Percentiles rank a stretch among this genome's conserved stretches.
Conservation (phyloP, 2,797 vertebrate genomes). For the Nannoperca australis region DNA sequence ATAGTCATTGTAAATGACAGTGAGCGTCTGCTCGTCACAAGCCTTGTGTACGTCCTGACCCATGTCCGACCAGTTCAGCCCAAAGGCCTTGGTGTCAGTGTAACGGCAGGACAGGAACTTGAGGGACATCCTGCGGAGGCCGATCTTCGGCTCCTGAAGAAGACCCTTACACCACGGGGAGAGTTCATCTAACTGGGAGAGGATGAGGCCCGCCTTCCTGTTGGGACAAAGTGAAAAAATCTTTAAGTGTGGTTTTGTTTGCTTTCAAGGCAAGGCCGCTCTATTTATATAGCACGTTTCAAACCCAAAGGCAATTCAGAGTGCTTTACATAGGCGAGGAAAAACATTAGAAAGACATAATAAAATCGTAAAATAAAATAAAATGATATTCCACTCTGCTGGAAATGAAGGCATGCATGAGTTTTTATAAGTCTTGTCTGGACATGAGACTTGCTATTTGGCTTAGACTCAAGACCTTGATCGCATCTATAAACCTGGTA, state of each 20-base stretch:
- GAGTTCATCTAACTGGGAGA: conserved; percentile 94
- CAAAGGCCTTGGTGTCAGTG: conserved; percentile 95
- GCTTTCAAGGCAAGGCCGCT: too few species aligned
- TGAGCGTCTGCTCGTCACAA: conserved; percentile 94
- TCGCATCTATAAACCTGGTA: neutral
- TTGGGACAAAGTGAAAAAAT: conserved; percentile 36
- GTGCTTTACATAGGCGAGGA: too few species aligned
- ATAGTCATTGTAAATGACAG: conserved; percentile 96
- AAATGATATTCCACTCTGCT: too few species aligned
- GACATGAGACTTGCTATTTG: too few species aligned
- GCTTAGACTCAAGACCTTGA: neutral
- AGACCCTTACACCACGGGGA: conserved; percentile 95
- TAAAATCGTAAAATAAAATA: too few species aligned
- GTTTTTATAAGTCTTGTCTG: too few species aligned
- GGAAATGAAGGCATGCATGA: too few species aligned
- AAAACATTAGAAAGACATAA: too few species aligned
- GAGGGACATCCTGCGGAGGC: conserved; percentile 92
- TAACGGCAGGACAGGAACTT: conserved; percentile 96
- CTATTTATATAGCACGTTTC: too few species aligned
- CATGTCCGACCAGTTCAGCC: conserved; percentile 94
- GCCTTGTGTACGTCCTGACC: conserved; percentile 95
- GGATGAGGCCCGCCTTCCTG: conserved; percentile 97
- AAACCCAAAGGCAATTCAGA: too few species aligned
- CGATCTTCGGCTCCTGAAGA: conserved; percentile 95
- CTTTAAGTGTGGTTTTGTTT: neutral